Evolutionary conservation across 2,113 vertebrate genomes (phyloP), one percentile per base, ranked within the genome.

Genomic region (Otolemur garnettii): DNA sequence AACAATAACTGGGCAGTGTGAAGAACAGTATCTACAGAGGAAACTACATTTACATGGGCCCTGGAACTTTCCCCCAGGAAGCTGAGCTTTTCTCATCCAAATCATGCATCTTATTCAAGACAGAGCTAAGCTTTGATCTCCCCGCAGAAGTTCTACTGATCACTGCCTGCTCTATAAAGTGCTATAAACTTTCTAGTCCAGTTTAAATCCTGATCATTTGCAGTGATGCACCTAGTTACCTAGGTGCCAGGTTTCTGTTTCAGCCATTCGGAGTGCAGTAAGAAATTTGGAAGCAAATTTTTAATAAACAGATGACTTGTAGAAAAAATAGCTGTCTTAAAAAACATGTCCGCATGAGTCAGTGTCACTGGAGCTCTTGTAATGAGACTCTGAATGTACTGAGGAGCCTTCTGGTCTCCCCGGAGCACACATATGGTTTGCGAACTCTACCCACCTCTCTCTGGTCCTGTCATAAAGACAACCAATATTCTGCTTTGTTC

Each of bases 351-450:
- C 15, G 11, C 22, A 33, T 86, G 64, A 87, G 30, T 94, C 77
- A 79, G 18, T 60, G 42, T 60, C 26, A 83, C 26, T 90, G 60
- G 28, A 82, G 24, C 17, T 82, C 68, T 21, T 64, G 33, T 24
- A 82, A 30, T 21, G 9, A 60, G 60, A 72, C 57, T 85, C 26
- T 35, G 71, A 79, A 66, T 72, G 55, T 92, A 53, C 55, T 11
- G 15, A 72, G 19, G 42, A 71, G 45, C 68, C 66, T 83, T 90
- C 93, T 94, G 84, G 68, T 89, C 35, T 91, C 66, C 50, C 42
- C 21, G 55, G 59, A 95, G 59, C 45, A 94, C 42, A 85, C 28
- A 55, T 21, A 55, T 42, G 66, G 22, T 82, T 91, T 79, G 72
- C 0, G 7, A 93, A 82, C 53, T 78, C 69, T 90, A 33, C 4